phyloP scores from a whole-genome alignment of 2,888 invertebrate genomes.

The Drosophila meridiana region DNA sequence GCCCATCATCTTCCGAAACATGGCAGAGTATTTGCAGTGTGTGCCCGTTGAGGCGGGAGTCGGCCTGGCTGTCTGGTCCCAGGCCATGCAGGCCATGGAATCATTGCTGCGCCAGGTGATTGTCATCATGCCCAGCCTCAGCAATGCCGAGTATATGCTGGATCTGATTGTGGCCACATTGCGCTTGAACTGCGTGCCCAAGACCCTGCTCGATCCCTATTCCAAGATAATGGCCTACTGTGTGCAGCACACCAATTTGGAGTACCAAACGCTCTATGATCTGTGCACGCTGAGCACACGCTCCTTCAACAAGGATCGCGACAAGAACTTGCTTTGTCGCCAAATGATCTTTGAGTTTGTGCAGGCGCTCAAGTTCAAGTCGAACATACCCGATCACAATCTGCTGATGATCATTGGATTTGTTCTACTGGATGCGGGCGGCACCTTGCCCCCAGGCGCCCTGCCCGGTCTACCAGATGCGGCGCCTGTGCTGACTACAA shows the following conservation, averaged over 20 bases:
- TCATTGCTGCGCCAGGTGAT: constrained; percentile 92
- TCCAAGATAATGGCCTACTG: constrained; percentile 96
- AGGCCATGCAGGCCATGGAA: constrained; percentile 94
- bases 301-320: constrained; percentile 95
- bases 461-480: constrained; percentile 86
- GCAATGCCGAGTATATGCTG: constrained; percentile 90
- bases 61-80: constrained; percentile 91
- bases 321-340: constrained; percentile 95
- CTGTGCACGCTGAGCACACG: constrained; percentile 95
- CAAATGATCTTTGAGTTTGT: constrained; percentile 97
- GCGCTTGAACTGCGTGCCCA: constrained; percentile 91
- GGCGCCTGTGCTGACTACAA: constrained; percentile 88
- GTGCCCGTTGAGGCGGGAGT: constrained; percentile 92
- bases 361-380: constrained; percentile 98
- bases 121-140: constrained; percentile 89
- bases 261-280: constrained; percentile 92
- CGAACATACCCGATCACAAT: constrained; percentile 97
- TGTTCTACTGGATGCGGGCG: constrained; percentile 96
- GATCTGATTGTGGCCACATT: constrained; percentile 92
- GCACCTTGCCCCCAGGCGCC: constrained; percentile 92
- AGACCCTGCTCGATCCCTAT: constrained; percentile 95
- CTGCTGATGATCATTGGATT: constrained; percentile 95
- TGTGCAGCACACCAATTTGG: constrained; percentile 94
- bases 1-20: constrained; percentile 93
- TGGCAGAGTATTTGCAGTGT: constrained; percentile 96